Evolutionary conservation across 2,888 invertebrate species (phyloP), one percentile per base, ranked within the genome.

Genomic region (Diaperis boleti): DNA sequence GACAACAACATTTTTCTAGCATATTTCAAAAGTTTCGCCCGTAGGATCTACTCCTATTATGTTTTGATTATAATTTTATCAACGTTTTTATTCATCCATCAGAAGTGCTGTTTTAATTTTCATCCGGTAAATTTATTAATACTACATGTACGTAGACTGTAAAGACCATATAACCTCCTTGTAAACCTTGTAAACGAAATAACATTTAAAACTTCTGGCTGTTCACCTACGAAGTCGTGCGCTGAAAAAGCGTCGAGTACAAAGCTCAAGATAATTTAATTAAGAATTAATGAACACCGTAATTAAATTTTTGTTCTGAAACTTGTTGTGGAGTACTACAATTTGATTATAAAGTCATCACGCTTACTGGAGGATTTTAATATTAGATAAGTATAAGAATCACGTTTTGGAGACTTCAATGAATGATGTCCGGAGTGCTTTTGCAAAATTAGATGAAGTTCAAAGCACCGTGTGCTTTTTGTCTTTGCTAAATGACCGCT

Each of bases 191-290:
- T n/a, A n/a, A n/a, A n/a, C n/a, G n/a, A n/a, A n/a, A n/a, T 4
- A 6, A 20, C 26, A 26, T 26, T 26, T 26, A 26, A 26, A n/a
- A 2, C 26, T 5, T 5, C 6, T n/a, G n/a, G 26, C 26, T 26
- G n/a, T 4, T 33, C 33, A 33, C 33, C 33, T 33, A n/a, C 41
- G 10, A 20, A 7, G 15, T 8, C 3, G 20, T 8, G 18, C 1
- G 5, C 18, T 42, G 13, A 50, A 44, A 42, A 15, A 56, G 10
- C 14, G 31, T 8, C 10, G 26, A 17, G 35, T 13, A 3, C 10
- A 41, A 55, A 39, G 42, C 35, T 18, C 35, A 33, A 49, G 15
- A 33, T 33, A 49, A 49, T 35, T 35, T 49, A 31, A 49, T 49
- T 49, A 49, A 49, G 11, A 33, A 49, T 33, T 49, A 49, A 49